Percentiles rank a stretch among this genome's conserved stretches.
These are phyloP conservation scores for Lutjanus erythropterus DNA, from an alignment of 2,113 vertebrate species.

Conservation along the genomic window DNA sequence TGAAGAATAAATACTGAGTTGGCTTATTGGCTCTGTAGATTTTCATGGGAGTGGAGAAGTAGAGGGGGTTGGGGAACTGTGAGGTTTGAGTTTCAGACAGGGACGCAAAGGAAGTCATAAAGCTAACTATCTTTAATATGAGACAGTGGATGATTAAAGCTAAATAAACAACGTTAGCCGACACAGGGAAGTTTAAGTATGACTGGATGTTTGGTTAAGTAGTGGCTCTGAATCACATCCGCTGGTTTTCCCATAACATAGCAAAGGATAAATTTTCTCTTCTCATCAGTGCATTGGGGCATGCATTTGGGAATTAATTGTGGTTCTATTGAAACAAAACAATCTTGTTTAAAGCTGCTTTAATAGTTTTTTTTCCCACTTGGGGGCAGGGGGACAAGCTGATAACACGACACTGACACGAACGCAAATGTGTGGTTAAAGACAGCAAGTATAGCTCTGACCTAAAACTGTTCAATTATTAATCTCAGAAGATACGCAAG, in stretches of 20 bases:
- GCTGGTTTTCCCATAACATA: neutral
- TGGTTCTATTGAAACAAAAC: neutral
- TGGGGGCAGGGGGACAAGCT: neutral
- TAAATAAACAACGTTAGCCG: constrained; percentile 44
- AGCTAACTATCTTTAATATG: constrained; percentile 58
- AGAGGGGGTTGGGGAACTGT: neutral
- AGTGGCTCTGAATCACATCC: constrained; percentile 30
- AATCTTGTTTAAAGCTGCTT: no score
- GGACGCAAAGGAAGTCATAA: constrained; percentile 62
- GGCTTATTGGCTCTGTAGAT: constrained; percentile 21
- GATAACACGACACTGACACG: neutral
- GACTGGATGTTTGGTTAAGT: constrained; percentile 28
- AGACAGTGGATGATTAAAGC: constrained; percentile 64
- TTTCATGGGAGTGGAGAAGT: constrained; percentile 23
- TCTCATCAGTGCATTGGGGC: neutral
- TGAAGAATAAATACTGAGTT: constrained; percentile 43
- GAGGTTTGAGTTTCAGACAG: constrained; percentile 57
- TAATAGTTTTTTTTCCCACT: no score
- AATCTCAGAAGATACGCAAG: no score
- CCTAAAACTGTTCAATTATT: no score
- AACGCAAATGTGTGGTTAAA: no score
- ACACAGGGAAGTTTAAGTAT: neutral
- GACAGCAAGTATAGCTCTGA: no score
- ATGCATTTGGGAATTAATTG: neutral
- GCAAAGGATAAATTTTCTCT: neutral